phyloP scores from a whole-genome alignment of 2,888 invertebrate genomes.

The Troides oblongomaculatus region DNA sequence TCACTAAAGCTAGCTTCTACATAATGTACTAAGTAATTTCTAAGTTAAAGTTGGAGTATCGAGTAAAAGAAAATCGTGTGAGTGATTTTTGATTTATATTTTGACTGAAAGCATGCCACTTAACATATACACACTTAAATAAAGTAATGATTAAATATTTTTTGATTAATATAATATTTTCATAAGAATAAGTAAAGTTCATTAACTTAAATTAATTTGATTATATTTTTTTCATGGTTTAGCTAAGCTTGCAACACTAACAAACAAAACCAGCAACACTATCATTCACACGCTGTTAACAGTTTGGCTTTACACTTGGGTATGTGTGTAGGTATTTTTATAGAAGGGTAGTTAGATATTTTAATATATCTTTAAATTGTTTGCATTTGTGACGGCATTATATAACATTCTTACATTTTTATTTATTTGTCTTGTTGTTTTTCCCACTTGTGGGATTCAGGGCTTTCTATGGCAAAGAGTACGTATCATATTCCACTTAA shows the following conservation, averaged over 20 bases:
- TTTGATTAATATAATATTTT: neutral
- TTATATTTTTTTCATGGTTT: neutral
- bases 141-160: too few species aligned
- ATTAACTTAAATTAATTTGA: neutral
- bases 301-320: constrained; percentile 17
- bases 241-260: constrained; percentile 2
- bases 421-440: too few species aligned
- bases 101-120: constrained; percentile 38
- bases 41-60: constrained; percentile 27
- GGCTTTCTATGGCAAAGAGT: too few species aligned
- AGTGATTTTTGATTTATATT: constrained; percentile 37
- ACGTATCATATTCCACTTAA: too few species aligned
- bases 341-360: constrained; percentile 12
- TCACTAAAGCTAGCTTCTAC: constrained; percentile 57
- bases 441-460: too few species aligned
- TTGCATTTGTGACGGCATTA: neutral
- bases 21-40: constrained; percentile 17
- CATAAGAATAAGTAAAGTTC: neutral
- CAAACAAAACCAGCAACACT: constrained; percentile 4
- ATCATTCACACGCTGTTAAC: constrained; percentile 8
- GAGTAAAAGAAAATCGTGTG: constrained; percentile 30
- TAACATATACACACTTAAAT: neutral
- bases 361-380: neutral
- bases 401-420: neutral
- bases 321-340: constrained; percentile 9